Percentiles rank a stretch among this genome's conserved stretches.
Evolutionary conservation across 1,140 invertebrate genomes (phyloP).

Genomic region (Atta colombica): DNA sequence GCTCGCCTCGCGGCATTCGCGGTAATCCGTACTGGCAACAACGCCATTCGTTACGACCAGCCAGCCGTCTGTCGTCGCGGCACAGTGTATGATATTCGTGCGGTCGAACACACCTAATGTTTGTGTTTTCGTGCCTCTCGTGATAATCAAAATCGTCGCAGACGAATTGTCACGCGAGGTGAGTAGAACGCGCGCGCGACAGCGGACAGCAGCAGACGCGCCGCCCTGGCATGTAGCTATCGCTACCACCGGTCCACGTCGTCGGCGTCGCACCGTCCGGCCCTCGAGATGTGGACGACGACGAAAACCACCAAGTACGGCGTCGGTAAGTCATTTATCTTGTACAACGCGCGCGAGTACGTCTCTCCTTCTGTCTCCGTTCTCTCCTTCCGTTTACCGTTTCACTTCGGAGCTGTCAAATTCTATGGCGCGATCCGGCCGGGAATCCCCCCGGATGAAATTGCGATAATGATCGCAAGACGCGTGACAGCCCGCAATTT

Average conservation of each 20-base stretch:
- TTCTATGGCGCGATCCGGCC: background rate
- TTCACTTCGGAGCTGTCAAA: slow-evolving; percentile 66
- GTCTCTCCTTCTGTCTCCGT: background rate
- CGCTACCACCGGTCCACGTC: background rate
- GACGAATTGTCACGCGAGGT: slow-evolving; percentile 35
- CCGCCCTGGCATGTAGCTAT: slow-evolving; percentile 65
- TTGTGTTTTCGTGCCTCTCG: slow-evolving; percentile 83
- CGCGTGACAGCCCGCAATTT: background rate
- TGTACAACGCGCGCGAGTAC: background rate
- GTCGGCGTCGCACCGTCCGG: slow-evolving; percentile 45
- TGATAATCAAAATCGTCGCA: slow-evolving; percentile 59
- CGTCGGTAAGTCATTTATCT: slow-evolving; percentile 87
- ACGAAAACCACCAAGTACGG: slow-evolving; percentile 89
- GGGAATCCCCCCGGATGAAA: too few relatives aligned
- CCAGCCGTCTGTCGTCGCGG: slow-evolving; percentile 40
- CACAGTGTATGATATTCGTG: slow-evolving; percentile 76
- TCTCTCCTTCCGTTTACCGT: background rate
- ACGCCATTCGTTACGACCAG: slow-evolving; percentile 69
- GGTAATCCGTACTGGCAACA: slow-evolving; percentile 75
- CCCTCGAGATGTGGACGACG: slow-evolving; percentile 88
- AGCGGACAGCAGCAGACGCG: background rate
- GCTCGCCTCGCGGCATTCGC: background rate
- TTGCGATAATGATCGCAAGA: background rate
- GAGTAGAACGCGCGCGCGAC: slow-evolving; percentile 8
- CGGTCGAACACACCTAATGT: slow-evolving; percentile 84